Evolutionary conservation across 2,113 vertebrate genomes (phyloP).

Genomic region (Solea solea): DNA sequence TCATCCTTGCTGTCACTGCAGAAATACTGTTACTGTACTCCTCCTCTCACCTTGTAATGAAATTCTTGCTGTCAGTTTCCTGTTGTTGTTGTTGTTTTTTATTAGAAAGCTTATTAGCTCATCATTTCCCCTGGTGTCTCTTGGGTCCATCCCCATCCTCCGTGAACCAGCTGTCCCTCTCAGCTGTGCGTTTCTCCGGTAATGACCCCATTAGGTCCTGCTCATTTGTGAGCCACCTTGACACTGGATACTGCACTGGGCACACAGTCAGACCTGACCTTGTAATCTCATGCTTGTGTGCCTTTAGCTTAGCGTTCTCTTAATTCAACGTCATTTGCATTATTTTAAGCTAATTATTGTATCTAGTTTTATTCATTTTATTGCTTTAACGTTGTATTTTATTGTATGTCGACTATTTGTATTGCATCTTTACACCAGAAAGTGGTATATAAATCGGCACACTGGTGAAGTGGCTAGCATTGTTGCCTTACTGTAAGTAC

Average conservation of each 20-base stretch:
- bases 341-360: too few relatives aligned
- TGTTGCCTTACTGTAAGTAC: too few relatives aligned
- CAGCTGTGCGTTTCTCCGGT: background rate
- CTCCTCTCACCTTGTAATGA: background rate
- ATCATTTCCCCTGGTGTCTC: background rate
- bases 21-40: background rate
- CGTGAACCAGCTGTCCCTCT: background rate
- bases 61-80: slow-evolving; percentile 1
- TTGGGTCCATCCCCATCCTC: background rate
- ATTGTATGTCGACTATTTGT: too few relatives aligned
- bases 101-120: background rate
- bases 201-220: slow-evolving; percentile 13
- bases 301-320: too few relatives aligned
- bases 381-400: too few relatives aligned
- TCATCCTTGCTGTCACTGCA: slow-evolving; percentile 9
- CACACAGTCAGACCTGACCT: background rate
- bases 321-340: too few relatives aligned
- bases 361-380: too few relatives aligned
- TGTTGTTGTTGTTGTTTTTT: background rate
- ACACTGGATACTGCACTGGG: slow-evolving; percentile 21
- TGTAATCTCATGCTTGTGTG: slow-evolving; percentile 5
- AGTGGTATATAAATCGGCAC: too few relatives aligned
- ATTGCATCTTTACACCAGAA: too few relatives aligned
- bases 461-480: too few relatives aligned
- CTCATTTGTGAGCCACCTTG: slow-evolving; percentile 29